Evolutionary conservation across 2,113 vertebrate genomes (phyloP).

Genomic region (Symphodus melops): DNA sequence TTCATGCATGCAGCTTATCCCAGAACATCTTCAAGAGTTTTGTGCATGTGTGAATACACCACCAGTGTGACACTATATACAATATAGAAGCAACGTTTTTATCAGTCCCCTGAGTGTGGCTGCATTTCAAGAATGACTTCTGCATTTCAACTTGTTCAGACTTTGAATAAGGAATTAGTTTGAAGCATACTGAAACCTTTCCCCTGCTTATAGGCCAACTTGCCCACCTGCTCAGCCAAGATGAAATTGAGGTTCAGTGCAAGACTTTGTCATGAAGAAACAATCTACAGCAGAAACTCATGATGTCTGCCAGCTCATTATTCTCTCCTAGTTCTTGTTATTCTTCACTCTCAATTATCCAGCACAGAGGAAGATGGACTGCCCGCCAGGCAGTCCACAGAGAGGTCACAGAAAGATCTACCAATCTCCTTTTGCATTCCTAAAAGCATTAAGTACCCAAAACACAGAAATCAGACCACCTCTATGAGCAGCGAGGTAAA

Average conservation of each 20-base stretch:
- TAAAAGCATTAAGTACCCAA: conserved; percentile 43
- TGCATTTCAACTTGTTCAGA: no score
- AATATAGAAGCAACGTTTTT: no score
- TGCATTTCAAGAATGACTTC: no score
- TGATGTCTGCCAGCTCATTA: conserved; percentile 40
- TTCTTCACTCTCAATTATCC: conserved; percentile 52
- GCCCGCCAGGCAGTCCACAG: conserved; percentile 30
- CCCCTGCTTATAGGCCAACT: background rate
- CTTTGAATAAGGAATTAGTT: no score
- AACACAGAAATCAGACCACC: conserved; percentile 46
- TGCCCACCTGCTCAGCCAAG: background rate
- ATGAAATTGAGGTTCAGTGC: background rate
- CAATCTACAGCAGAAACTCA: conserved; percentile 13
- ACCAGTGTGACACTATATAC: no score
- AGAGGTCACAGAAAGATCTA: conserved; percentile 21
- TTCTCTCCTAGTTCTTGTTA: conserved; percentile 32
- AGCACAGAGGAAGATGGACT: conserved; percentile 41
- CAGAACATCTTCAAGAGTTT: no score
- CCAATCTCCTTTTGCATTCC: conserved; percentile 57
- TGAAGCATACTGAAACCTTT: no score
- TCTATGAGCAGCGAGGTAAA: conserved; percentile 11
- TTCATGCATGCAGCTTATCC: no score
- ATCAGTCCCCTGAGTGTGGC: no score
- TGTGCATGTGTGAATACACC: no score
- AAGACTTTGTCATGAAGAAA: conserved; percentile 9